phyloP scores from a whole-genome alignment of 2,113 vertebrate genomes.

The Brachionichthys hirsutus region DNA sequence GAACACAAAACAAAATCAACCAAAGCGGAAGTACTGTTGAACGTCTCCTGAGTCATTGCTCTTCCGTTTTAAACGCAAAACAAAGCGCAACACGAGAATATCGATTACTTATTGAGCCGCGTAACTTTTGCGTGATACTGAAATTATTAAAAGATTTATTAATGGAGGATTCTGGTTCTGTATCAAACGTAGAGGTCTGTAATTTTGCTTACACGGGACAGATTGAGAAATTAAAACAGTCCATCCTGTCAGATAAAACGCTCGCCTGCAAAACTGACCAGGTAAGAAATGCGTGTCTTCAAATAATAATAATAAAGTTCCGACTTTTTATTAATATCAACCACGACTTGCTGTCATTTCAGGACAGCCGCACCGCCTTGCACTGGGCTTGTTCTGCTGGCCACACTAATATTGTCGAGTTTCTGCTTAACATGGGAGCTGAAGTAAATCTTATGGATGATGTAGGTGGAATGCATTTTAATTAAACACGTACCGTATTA shows the following conservation, averaged over 20 bases:
- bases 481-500: too few species aligned
- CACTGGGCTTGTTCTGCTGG: slow-evolving; percentile 98
- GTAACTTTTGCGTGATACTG: neutral
- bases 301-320: neutral
- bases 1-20: slow-evolving; percentile 9
- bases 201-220: slow-evolving; percentile 87
- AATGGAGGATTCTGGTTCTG: slow-evolving; percentile 80
- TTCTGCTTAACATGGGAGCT: slow-evolving; percentile 85
- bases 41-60: slow-evolving; percentile 63
- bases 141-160: neutral
- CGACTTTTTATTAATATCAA: neutral
- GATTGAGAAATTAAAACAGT: slow-evolving; percentile 82
- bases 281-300: slow-evolving; percentile 72
- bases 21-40: slow-evolving; percentile 36
- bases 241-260: slow-evolving; percentile 80
- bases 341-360: neutral
- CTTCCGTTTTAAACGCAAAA: slow-evolving; percentile 24
- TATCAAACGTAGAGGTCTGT: slow-evolving; percentile 88
- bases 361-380: slow-evolving; percentile 89
- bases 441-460: slow-evolving; percentile 91
- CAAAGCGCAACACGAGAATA: neutral
- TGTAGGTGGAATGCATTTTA: slow-evolving; percentile 61
- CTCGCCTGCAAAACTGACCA: slow-evolving; percentile 87
- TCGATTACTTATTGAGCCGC: neutral
- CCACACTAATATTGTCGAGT: slow-evolving; percentile 84